Percentiles rank a stretch among this genome's conserved stretches.
phyloP scores from a whole-genome alignment of 53 echinoderm and acorn worm species.

The Antedon mediterranea region DNA sequence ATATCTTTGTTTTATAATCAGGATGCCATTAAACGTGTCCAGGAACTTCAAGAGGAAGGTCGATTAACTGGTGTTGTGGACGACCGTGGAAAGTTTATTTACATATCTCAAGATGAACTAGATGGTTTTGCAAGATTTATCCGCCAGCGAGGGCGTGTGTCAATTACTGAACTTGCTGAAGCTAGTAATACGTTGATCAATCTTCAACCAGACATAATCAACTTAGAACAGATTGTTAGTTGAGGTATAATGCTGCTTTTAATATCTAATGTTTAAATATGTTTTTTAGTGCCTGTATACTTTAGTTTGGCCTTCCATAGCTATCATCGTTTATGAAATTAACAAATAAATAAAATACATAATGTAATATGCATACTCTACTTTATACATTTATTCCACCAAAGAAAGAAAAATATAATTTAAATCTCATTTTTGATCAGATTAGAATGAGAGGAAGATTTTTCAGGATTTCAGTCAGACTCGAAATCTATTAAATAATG shows the following conservation, averaged over 20 bases:
- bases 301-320: too few relatives aligned
- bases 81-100: constrained; percentile 89
- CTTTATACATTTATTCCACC: too few relatives aligned
- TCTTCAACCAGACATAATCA: constrained; percentile 32
- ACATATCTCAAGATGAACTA: constrained; percentile 75
- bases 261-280: too few relatives aligned
- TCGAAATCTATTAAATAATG: too few relatives aligned
- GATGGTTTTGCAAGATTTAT: constrained; percentile 88
- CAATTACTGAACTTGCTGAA: constrained; percentile 82
- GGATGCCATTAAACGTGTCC: constrained; percentile 90
- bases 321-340: too few relatives aligned
- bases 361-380: too few relatives aligned
- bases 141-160: constrained; percentile 78
- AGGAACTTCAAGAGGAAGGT: constrained; percentile 78
- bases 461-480: too few relatives aligned
- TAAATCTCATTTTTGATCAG: too few relatives aligned
- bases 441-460: too few relatives aligned
- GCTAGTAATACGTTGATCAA: constrained; percentile 81
- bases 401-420: too few relatives aligned
- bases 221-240: neutral
- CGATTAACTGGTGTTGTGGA: constrained; percentile 74
- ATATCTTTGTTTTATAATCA: constrained; percentile 6
- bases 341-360: too few relatives aligned
- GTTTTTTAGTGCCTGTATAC: too few relatives aligned
- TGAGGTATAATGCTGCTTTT: neutral